Evolutionary conservation across 2,797 vertebrate genomes (phyloP).

Genomic region (Masticophis lateralis): DNA sequence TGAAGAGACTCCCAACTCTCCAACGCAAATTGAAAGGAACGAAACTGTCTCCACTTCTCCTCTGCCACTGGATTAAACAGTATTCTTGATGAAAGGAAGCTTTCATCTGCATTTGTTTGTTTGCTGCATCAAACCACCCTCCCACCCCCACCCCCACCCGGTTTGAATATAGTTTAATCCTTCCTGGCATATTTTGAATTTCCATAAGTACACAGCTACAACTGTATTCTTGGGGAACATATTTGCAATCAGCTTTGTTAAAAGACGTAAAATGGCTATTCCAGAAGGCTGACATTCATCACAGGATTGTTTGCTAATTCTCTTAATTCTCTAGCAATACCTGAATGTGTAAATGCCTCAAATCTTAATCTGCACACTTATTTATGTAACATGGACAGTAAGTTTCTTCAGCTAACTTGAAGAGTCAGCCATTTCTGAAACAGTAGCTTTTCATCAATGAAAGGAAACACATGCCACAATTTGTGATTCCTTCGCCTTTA

Average conservation of each 20-base stretch:
- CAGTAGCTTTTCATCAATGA: not conserved
- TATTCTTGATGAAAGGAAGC: not conserved
- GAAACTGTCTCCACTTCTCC: not conserved
- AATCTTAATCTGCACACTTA: not conserved
- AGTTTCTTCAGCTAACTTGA: not conserved
- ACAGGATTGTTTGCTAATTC: not conserved
- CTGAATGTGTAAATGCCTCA: not conserved
- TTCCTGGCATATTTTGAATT: not conserved
- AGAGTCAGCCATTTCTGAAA: conserved; percentile 22
- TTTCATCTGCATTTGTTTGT: not conserved
- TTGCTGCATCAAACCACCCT: not conserved
- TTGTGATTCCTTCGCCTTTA: conserved; percentile 38
- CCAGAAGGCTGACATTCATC: not conserved
- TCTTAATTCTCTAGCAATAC: not conserved
- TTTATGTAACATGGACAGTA: not conserved
- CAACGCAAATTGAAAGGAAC: not conserved
- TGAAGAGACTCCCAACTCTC: not conserved
- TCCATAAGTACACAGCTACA: not conserved
- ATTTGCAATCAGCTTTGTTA: not conserved
- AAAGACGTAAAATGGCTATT: not conserved
- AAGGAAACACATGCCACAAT: conserved; percentile 33
- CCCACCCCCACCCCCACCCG: no score
- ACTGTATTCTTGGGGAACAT: not conserved
- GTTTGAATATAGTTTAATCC: not conserved
- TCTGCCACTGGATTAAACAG: not conserved